phyloP scores from a whole-genome alignment of 2,888 invertebrate species.

The Volucella inflata region DNA sequence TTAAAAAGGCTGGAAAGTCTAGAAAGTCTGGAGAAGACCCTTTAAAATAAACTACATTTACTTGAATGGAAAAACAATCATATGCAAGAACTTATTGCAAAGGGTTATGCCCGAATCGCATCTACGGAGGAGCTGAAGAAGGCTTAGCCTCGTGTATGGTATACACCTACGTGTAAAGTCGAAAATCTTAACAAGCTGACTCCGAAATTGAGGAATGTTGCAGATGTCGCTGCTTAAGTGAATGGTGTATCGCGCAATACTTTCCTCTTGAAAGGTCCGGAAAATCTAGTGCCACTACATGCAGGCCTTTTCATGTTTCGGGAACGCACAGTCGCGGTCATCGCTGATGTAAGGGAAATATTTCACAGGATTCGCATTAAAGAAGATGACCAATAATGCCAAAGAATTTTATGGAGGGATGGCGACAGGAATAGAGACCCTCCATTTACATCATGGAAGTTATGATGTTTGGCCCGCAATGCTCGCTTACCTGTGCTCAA shows the following conservation, averaged over 20 bases:
- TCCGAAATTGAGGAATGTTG: neutral
- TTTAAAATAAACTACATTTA: too few relatives aligned
- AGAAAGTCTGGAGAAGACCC: neutral
- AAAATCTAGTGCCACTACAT: neutral
- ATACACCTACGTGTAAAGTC: neutral
- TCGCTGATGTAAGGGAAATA: slow-evolving; percentile 6
- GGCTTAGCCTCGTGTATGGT: slow-evolving; percentile 6
- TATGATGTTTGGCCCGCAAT: too few relatives aligned
- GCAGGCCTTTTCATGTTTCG: slow-evolving; percentile 7
- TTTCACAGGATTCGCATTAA: slow-evolving; percentile 12
- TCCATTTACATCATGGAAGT: too few relatives aligned
- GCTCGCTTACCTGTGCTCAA: too few relatives aligned
- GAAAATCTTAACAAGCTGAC: neutral
- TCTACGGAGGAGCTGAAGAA: neutral
- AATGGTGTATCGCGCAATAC: neutral
- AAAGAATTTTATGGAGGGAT: slow-evolving; percentile 1
- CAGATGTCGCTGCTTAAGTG: neutral
- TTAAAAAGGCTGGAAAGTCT: neutral
- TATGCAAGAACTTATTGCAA: neutral
- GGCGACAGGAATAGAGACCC: neutral
- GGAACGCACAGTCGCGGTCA: slow-evolving; percentile 1
- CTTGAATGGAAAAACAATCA: neutral
- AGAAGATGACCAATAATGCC: slow-evolving; percentile 12
- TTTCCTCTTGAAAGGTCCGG: neutral
- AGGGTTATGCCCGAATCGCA: slow-evolving; percentile 6